Evolutionary conservation across 2,797 vertebrate genomes (phyloP), one percentile per base, ranked within the genome.

Genomic region (Lagodon rhomboides): DNA sequence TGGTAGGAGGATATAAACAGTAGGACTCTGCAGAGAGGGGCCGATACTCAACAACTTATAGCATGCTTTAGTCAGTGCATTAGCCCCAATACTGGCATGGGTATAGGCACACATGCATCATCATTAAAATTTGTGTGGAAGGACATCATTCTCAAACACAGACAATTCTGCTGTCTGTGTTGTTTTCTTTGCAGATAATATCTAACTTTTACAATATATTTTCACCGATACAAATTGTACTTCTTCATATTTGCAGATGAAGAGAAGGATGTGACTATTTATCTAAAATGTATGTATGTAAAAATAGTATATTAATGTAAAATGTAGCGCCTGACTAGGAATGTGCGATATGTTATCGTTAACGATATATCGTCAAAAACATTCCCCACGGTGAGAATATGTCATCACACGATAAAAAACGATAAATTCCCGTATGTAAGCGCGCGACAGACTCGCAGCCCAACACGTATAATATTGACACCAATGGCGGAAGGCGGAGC

Each of bases 1-100:
- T 61, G 65, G 61, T 56, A 76, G 43, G 78, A 55, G 12, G 55
- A 15, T 17, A 54, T 51, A 64, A 79, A 56, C 44, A 53, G 60
- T 25, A 63, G 65, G 70, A 74, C 13, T 44, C 54, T 43, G 20
- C 20, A 63, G 66, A 70, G 68, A 53, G 34, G 34, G 58, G 6
- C 51, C 68, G 15, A 44, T 51, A 22, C 66, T 23, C 34, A 77
- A 59, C 71, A 50, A 27, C 10, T 43, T 51, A 61, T 44, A 38
- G 18, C 30, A 65, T 9, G 38, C 27, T 22, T 77, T 63, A 62
- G 6, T 56, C 27, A 53, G 34, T 13, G 23, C 27, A 17, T 55
- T 41, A 47, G 34, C n/a, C 44, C 15, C 18, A 12, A 16, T 50
- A 58, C 11, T 77, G 17, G 15, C 25, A 49, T 10, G n/a, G 9